Evolutionary conservation across 2,797 vertebrate species (phyloP).

Genomic region (Eremophila alpestris): DNA sequence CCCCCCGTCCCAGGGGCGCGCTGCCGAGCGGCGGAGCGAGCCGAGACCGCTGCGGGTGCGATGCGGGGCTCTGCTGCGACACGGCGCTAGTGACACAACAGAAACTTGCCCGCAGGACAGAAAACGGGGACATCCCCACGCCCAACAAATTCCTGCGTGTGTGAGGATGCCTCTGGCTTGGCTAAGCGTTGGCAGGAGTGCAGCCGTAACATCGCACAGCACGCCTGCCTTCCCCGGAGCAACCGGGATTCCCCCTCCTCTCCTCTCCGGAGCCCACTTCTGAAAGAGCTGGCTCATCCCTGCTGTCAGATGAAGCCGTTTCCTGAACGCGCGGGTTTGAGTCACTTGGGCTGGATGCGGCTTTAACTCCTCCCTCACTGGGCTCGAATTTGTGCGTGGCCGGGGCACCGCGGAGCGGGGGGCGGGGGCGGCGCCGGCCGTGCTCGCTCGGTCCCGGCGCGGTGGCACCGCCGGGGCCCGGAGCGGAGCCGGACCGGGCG

Average conservation of each 20-base stretch:
- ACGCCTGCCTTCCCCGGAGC: not conserved
- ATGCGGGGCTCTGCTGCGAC: not conserved
- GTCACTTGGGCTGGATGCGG: slow-evolving; percentile 51
- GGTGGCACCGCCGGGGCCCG: not conserved
- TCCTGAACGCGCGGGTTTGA: slow-evolving; percentile 63
- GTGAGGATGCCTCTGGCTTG: not conserved
- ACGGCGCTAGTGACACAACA: not conserved
- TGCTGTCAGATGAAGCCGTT: slow-evolving; percentile 43
- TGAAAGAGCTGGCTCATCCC: slow-evolving; percentile 58
- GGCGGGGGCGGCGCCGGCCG: not conserved
- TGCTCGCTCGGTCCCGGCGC: not conserved
- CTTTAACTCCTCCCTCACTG: slow-evolving; percentile 24
- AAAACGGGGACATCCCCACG: not conserved
- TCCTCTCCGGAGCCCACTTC: not conserved
- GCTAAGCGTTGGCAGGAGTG: not conserved
- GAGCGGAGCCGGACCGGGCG: not conserved
- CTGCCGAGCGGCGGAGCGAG: not conserved
- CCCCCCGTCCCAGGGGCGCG: not conserved
- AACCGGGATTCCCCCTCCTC: not conserved
- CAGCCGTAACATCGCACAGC: not conserved
- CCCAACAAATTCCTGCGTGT: not conserved
- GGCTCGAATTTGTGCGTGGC: not conserved
- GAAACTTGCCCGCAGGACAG: not conserved
- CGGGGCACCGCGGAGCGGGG: not conserved
- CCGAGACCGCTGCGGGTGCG: not conserved